phyloP scores from a whole-genome alignment of 2,113 vertebrate genomes.

The Corythornis madagascariensis region DNA sequence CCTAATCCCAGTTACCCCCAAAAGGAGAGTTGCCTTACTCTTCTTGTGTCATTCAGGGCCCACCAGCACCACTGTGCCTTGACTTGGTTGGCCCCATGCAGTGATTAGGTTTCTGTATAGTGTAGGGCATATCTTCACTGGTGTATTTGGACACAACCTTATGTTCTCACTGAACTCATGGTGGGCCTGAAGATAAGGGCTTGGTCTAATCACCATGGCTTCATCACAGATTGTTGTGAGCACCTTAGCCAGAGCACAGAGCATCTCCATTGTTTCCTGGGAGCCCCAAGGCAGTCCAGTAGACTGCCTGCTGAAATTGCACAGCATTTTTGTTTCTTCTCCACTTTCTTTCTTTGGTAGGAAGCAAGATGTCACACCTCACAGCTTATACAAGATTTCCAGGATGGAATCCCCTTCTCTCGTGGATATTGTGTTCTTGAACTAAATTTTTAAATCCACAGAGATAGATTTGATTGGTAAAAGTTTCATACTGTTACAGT shows the following conservation, averaged over 20 bases:
- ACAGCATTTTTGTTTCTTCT: background rate
- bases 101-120: background rate
- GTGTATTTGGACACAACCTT: background rate
- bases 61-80: background rate
- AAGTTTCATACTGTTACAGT: background rate
- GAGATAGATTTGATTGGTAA: background rate
- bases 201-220: background rate
- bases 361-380: background rate
- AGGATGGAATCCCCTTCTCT: background rate
- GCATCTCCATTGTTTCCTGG: background rate
- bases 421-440: background rate
- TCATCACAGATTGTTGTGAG: background rate
- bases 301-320: background rate
- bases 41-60: accelerated
- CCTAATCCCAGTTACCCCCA: accelerated
- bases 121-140: accelerated
- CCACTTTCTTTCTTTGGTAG: background rate
- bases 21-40: accelerated
- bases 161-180: accelerated
- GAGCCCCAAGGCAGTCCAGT: background rate
- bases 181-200: background rate
- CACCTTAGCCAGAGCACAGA: background rate
- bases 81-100: background rate
- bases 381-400: background rate
- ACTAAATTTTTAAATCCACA: background rate